phyloP scores from a whole-genome alignment of 2,113 vertebrate genomes.

The Epinephelus fuscoguttatus region DNA sequence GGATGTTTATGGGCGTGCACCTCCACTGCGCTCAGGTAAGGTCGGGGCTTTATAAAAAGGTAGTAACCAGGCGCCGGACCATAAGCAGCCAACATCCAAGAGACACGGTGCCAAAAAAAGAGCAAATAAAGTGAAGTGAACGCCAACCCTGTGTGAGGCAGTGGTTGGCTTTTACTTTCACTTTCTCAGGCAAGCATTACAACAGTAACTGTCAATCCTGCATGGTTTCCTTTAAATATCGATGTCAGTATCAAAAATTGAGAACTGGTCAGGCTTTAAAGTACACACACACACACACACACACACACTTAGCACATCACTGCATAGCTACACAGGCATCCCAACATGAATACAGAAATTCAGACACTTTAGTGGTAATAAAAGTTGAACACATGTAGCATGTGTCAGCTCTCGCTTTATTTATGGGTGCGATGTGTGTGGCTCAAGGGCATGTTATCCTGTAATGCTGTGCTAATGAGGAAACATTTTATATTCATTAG shows the following conservation, averaged over 20 bases:
- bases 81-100: too few species aligned
- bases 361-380: not conserved
- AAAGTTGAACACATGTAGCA: not conserved
- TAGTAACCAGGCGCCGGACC: too few species aligned
- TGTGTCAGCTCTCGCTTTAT: slow-evolving; percentile 5
- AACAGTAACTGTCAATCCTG: too few species aligned
- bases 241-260: not conserved
- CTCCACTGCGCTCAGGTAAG: too few species aligned
- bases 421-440: slow-evolving; percentile 14
- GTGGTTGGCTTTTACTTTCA: too few species aligned
- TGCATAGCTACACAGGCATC: not conserved
- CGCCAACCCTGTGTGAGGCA: too few species aligned
- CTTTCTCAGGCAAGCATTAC: too few species aligned
- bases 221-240: too few species aligned
- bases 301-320: not conserved
- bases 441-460: slow-evolving; percentile 32
- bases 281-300: not conserved
- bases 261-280: not conserved
- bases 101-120: too few species aligned
- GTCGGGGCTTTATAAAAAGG: too few species aligned
- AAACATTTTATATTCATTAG: slow-evolving; percentile 63
- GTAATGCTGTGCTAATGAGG: slow-evolving; percentile 68
- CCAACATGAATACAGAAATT: not conserved
- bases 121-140: too few species aligned
- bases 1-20: too few species aligned